Evolutionary conservation across 2,888 invertebrate species (phyloP), one percentile per base, ranked within the genome.

Genomic region (Endotricha flammealis): DNA sequence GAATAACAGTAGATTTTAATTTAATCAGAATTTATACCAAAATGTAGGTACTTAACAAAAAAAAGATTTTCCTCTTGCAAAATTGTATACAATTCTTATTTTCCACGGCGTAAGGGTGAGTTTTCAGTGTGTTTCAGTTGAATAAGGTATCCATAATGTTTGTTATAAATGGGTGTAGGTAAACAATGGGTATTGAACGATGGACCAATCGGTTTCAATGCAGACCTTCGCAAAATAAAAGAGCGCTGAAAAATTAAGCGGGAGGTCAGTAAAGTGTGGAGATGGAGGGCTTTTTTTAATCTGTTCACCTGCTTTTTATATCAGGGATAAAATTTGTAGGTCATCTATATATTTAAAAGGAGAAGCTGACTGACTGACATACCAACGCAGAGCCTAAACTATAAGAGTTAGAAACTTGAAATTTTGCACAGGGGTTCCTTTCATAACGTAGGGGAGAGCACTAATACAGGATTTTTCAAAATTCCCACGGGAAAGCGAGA

Each of bases 1-100:
- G 62, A 59, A 56, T 49, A 57, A 62, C 50, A 51, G 45, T 31
- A 46, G 29, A 38, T 30, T 44, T 60, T 54, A 54, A 63, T 62
- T 60, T 60, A 56, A 63, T 55, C 53, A 57, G 57, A 42, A 60
- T 59, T 57, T 58, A 57, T 52, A 48, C 53, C 42, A 50, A 58
- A 57, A 46, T 39, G 39, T 29, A 24, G 10, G 10, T n/a, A 17
- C 3, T 29, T 9, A 27, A 13, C 38, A 38, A 45, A 8, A 14
- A 45, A 8, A 14, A 29, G 31, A 11, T 29, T 16, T 25, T 12
- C 6, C 8, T 29, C 6, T 1, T 8, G 10, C 1, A 3, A 5
- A 33, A 12, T 8, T 7, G 8, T 8, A 1, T n/a, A 20, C 22
- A 12, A 12, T 17, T n/a, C 27, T 38, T 46, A 40, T 35, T 10